Evolutionary conservation across 1,140 invertebrate genomes (phyloP), one percentile per base, ranked within the genome.

Genomic region (Drosophila ogumai): DNA sequence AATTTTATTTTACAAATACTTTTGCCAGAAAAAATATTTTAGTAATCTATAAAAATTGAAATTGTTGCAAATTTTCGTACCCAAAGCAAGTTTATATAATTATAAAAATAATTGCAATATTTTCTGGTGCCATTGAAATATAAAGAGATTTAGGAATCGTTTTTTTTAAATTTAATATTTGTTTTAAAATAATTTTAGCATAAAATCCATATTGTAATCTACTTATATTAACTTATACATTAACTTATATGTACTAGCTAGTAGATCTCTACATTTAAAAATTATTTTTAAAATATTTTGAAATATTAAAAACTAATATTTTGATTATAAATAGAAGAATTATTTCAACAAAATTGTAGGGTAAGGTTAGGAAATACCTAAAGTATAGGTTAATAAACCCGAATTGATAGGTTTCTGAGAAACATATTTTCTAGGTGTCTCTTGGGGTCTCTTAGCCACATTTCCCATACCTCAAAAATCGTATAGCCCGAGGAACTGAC

Each of bases 401-500:
- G 3, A 22, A 13, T 15, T 36, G 2, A 36, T 19, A 54, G 50
- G 7, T 15, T 36, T 22, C 17, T 22, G 0, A 22, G 17, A 36
- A 5, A 36, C 22, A 36, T 36, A 13, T 10, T 34, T 52, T 22
- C 13, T 4, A n/a, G 17, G 9, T 22, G 6, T 22, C 19, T 22
- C 19, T 22, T 13, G 6, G 12, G 7, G 17, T 54, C 12, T 8
- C 6, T 41, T 41, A n/a, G 7, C 32, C 32, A 36, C 50, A 54
- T 15, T 36, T 36, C 32, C 8, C 32, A 3, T 17, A 8, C 55
- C 12, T 28, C 17, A 12, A 22, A 36, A n/a, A n/a, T n/a, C 19
- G 3, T 38, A 25, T 56, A 43, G 34, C 36, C 10, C 15, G 3
- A 15, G 47, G 28, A 59, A 41, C 59, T 81, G 56, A 64, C 63